phyloP scores from a whole-genome alignment of 2,888 invertebrate genomes.

The Aporophyla lueneburgensis region DNA sequence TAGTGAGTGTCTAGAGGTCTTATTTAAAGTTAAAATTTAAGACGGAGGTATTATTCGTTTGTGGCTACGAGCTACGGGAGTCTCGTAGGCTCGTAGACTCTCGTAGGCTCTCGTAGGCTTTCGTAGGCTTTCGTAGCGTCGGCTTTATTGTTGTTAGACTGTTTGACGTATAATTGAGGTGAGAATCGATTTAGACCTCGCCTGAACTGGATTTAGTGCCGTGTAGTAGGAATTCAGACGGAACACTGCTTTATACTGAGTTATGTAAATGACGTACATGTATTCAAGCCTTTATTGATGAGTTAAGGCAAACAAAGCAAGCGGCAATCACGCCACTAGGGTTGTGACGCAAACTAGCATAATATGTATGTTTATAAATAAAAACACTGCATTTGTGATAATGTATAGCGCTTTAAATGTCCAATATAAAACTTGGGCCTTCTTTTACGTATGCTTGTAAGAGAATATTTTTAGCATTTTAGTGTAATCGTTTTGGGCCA shows the following conservation, averaged over 20 bases:
- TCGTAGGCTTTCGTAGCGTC: constrained; percentile 25
- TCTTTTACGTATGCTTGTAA: not conserved
- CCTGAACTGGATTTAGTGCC: constrained; percentile 33
- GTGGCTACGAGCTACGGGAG: constrained; percentile 22
- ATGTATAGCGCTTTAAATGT: not conserved
- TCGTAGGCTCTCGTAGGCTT: constrained; percentile 23
- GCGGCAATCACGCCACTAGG: constrained; percentile 33
- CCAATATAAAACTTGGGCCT: not conserved
- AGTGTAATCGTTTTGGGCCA: not conserved
- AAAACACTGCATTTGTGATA: not conserved
- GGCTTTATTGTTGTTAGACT: constrained; percentile 20
- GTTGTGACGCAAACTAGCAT: constrained; percentile 5
- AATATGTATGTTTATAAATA: constrained; percentile 1
- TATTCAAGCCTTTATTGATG: constrained; percentile 49
- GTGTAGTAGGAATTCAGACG: constrained; percentile 23
- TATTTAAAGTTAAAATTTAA: constrained; percentile 17
- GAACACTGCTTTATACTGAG: constrained; percentile 15
- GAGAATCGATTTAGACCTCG: constrained; percentile 27
- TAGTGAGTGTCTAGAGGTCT: not conserved
- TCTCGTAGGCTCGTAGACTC: constrained; percentile 34
- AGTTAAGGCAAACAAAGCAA: constrained; percentile 38
- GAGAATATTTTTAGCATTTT: not conserved
- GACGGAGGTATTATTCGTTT: constrained; percentile 9
- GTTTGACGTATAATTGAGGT: constrained; percentile 39
- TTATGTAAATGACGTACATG: constrained; percentile 40